phyloP scores from a whole-genome alignment of 2,888 invertebrate species.

The Acronicta leporina region DNA sequence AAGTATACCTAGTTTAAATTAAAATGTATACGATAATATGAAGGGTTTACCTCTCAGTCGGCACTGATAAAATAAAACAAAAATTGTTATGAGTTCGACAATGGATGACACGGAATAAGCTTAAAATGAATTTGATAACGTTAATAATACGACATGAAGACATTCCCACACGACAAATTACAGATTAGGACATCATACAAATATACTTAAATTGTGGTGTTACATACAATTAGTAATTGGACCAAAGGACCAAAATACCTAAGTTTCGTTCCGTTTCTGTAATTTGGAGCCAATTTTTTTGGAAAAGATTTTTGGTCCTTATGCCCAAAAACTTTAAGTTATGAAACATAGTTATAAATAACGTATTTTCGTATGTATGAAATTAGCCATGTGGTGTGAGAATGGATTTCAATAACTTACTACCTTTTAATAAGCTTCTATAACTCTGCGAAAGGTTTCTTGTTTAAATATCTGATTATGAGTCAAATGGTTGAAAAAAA shows the following conservation, averaged over 20 bases:
- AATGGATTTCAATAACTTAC: slow-evolving; percentile 40
- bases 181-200: slow-evolving; percentile 6
- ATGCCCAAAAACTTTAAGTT: background rate
- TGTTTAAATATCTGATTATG: too few species aligned
- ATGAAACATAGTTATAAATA: background rate
- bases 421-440: slow-evolving; percentile 29
- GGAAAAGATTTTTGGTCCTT: background rate
- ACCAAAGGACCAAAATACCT: background rate
- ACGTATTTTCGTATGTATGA: slow-evolving; percentile 20
- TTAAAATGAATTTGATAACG: slow-evolving; percentile 64
- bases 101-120: slow-evolving; percentile 75
- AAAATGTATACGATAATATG: slow-evolving; percentile 49
- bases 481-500: too few species aligned
- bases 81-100: slow-evolving; percentile 70
- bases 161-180: slow-evolving; percentile 52
- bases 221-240: background rate
- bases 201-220: background rate
- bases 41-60: slow-evolving; percentile 76
- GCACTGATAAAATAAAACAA: slow-evolving; percentile 77
- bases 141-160: slow-evolving; percentile 36
- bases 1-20: background rate
- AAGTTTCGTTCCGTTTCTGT: background rate
- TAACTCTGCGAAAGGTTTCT: too few species aligned
- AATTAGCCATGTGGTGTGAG: slow-evolving; percentile 48
- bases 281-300: background rate